Percentiles rank a stretch among this genome's conserved stretches.
Evolutionary conservation across 1,140 invertebrate genomes (phyloP).

Genomic region (Paraescarpia echinospica): DNA sequence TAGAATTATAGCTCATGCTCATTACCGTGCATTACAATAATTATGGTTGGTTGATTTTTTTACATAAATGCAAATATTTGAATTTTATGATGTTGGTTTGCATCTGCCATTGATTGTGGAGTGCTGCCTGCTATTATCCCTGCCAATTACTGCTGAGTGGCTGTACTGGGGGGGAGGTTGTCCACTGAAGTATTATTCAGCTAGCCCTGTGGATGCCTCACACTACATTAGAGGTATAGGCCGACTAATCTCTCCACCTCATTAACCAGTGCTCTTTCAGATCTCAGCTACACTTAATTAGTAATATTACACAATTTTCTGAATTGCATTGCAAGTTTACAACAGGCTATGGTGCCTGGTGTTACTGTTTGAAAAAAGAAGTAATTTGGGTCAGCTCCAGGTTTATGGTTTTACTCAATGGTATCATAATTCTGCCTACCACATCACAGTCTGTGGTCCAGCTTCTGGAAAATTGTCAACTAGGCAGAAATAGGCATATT

Average conservation of each 20-base stretch:
- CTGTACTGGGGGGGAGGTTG: background rate
- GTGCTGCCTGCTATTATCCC: background rate
- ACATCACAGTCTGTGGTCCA: background rate
- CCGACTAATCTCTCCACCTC: no score
- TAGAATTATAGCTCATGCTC: background rate
- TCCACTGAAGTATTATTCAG: no score
- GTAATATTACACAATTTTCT: background rate
- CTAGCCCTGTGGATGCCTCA: no score
- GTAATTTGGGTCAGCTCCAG: background rate
- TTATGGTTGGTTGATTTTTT: background rate
- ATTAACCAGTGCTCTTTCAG: background rate
- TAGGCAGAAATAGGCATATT: background rate
- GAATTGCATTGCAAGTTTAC: background rate
- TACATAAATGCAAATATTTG: constrained; percentile 15
- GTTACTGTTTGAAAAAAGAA: background rate
- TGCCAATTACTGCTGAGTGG: background rate
- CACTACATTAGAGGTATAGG: no score
- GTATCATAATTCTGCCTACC: background rate
- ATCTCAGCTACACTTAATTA: background rate
- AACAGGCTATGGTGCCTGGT: background rate
- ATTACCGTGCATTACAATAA: background rate
- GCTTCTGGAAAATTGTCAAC: background rate
- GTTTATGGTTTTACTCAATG: background rate
- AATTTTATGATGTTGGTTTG: background rate
- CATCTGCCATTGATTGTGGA: background rate